Base-by-base conservation (phyloP, 2,888 invertebrate genomes). In the Drosophila limbata region DNA sequence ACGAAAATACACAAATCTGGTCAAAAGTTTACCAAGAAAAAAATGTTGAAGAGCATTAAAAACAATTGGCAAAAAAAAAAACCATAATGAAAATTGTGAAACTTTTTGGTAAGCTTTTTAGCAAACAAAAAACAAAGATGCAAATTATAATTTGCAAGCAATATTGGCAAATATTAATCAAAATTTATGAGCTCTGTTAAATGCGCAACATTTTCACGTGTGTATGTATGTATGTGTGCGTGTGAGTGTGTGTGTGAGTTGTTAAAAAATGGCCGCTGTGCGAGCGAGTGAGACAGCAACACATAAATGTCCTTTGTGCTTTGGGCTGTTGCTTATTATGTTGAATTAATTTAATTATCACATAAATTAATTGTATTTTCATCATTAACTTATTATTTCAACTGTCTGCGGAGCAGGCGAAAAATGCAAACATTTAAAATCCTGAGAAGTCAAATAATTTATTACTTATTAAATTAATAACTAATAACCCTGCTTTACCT, bases 71-170 rank as follows among this genome's bases (percentile, higher is more conserved):
- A 37, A 40, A 48, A 17, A 33, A 10, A 19, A 21, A 31, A 25
- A 25, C 45, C 4, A 69, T 73, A 70, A 51, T 13, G n/a, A 45
- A 33, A 19, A 44, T 53, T 59, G 52, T 63, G 59, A 15, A 21
- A 21, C 21, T 89, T 86, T 68, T 89, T 88, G 89, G 85, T 85
- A 85, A 89, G 89, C 78, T 85, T 85, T 82, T 73, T 13, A 28
- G 45, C 35, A 44, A 65, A 78, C 3, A 15, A 21, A 50, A 50
- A 4, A 15, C 17, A 50, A 51, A 17, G 2, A n/a, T n/a, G 3
- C 8, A 28, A 9, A 21, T n/a, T 1, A 19, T 1, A 33, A 33
- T 28, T 39, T 10, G 9, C 13, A 15, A 9, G 2, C 19, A 8
- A 31, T 9, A 69, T 76, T 69, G 65, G 67, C 42, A 37, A 56